These are phyloP conservation scores for Vanessa cardui DNA, from an alignment of 2,888 invertebrate species.

Conservation along the genomic window DNA sequence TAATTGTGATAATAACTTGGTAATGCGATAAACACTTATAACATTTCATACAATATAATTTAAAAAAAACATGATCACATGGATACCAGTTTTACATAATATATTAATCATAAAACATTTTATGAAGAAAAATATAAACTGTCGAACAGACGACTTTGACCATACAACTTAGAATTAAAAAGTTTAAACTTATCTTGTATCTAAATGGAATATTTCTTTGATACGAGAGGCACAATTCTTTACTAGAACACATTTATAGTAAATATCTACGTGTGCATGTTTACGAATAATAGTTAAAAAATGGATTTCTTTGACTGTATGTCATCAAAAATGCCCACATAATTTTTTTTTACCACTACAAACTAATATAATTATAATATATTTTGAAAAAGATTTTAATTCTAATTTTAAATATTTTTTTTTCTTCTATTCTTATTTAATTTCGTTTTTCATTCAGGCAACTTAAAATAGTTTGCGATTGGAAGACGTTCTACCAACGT, in stretches of 20 bases:
- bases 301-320: no score
- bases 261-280: no score
- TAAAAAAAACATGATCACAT: conserved; percentile 38
- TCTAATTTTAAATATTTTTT: background rate
- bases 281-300: no score
- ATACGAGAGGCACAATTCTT: no score
- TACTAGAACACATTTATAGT: no score
- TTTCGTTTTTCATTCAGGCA: background rate
- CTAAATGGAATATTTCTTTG: background rate
- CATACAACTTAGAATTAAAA: background rate
- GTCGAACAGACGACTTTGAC: conserved; percentile 20
- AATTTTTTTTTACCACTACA: background rate
- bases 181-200: background rate
- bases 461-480: background rate
- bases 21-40: conserved; percentile 48
- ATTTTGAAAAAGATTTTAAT: background rate
- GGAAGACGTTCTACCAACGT: conserved; percentile 12
- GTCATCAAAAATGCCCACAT: no score
- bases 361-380: background rate
- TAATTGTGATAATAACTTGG: conserved; percentile 63
- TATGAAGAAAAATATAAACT: conserved; percentile 14
- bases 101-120: conserved; percentile 22
- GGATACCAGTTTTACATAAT: conserved; percentile 23
- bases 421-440: background rate
- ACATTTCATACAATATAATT: conserved; percentile 40